A percentile compares a stretch with the other conserved stretches of the same genome.
Conservation (phyloP, 2,113 vertebrate species). For the Sterna hirundo region DNA sequence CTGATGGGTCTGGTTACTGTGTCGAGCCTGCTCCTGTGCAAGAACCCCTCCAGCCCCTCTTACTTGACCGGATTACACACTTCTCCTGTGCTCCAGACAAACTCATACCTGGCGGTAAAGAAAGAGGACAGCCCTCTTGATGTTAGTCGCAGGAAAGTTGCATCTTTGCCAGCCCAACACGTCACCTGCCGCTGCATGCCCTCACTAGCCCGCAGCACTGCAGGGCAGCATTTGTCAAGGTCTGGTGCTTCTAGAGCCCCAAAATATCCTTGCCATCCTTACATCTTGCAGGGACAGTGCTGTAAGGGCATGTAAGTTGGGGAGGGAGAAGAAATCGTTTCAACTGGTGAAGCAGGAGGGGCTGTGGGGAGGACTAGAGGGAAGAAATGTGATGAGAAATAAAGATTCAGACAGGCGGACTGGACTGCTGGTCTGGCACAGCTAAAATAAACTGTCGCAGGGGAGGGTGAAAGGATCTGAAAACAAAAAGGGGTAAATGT, state of each 20-base stretch:
- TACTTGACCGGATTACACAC: background rate
- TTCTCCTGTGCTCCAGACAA: background rate
- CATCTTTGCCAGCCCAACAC: background rate
- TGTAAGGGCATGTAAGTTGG: accelerated
- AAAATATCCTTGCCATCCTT: background rate
- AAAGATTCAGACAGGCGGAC: background rate
- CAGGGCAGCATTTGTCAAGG: background rate
- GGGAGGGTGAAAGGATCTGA: background rate
- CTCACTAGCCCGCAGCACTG: accelerated
- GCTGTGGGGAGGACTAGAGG: background rate
- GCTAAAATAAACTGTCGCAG: accelerated
- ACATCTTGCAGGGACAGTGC: background rate
- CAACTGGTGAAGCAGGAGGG: background rate
- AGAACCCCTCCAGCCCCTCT: background rate
- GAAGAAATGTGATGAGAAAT: background rate
- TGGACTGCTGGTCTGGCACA: background rate
- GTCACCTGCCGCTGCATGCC: accelerated
- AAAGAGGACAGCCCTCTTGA: background rate
- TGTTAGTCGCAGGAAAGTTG: background rate
- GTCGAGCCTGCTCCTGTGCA: background rate
- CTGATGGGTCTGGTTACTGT: slow-evolving; percentile 30
- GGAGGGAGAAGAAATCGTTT: background rate
- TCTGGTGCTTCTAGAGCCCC: background rate
- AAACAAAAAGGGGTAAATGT: background rate
- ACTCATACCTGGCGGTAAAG: background rate